phyloP scores from a whole-genome alignment of 2,113 vertebrate genomes.

The Platycercus adscitus region DNA sequence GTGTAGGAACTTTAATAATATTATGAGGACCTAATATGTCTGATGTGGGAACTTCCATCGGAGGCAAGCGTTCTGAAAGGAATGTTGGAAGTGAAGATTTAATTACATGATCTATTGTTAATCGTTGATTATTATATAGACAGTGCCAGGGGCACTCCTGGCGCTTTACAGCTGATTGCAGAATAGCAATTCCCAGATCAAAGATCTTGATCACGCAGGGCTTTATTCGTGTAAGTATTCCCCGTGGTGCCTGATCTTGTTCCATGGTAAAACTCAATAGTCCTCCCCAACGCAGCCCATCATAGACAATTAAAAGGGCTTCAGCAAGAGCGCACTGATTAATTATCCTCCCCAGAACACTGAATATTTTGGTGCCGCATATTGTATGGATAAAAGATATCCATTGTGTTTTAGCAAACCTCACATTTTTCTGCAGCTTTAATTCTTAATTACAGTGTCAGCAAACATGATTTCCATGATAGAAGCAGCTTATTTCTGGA shows the following conservation, averaged over 20 bases:
- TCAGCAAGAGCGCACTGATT: slow-evolving; percentile 29
- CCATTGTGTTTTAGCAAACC: slow-evolving; percentile 54
- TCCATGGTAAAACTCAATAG: slow-evolving; percentile 33
- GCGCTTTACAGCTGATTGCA: slow-evolving; percentile 56
- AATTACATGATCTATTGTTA: slow-evolving; percentile 66
- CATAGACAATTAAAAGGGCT: slow-evolving; percentile 39
- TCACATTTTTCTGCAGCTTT: slow-evolving; percentile 54
- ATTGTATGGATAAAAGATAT: slow-evolving; percentile 52
- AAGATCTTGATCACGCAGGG: slow-evolving; percentile 51
- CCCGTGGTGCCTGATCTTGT: slow-evolving; percentile 33
- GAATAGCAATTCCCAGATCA: slow-evolving; percentile 59
- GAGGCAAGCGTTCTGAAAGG: slow-evolving; percentile 43
- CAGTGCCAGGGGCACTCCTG: slow-evolving; percentile 57
- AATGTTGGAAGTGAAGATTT: slow-evolving; percentile 51
- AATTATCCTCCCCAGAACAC: slow-evolving; percentile 25
- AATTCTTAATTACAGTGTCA: slow-evolving; percentile 55
- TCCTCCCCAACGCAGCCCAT: background rate
- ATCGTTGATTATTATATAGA: slow-evolving; percentile 55
- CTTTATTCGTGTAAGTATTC: slow-evolving; percentile 57
- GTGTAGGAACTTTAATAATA: slow-evolving; percentile 60
- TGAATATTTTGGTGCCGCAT: slow-evolving; percentile 30
- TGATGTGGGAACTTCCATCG: slow-evolving; percentile 59
- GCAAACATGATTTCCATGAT: slow-evolving; percentile 6
- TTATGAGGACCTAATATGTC: slow-evolving; percentile 46
- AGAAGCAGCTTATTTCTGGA: slow-evolving; percentile 18